Percentiles rank a stretch among this genome's conserved stretches.
These are phyloP conservation scores for Parnassius apollo DNA, from an alignment of 2,888 invertebrate genomes.

Conservation along the genomic window DNA sequence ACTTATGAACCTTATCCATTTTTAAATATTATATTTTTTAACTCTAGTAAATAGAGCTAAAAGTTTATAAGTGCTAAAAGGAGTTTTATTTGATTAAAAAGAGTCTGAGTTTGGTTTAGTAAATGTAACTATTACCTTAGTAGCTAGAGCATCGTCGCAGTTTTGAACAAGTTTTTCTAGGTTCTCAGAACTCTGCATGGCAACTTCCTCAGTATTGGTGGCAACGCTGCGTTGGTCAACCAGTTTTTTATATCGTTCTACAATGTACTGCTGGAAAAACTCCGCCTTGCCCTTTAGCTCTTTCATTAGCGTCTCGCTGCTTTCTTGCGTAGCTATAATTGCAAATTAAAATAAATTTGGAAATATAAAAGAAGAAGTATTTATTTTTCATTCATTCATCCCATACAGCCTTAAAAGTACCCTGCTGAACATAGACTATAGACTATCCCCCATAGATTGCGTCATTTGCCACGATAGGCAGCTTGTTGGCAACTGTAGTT, in stretches of 20 bases:
- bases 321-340: conserved; percentile 69
- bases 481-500: no score
- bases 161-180: conserved; percentile 51
- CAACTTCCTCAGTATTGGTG: conserved; percentile 54
- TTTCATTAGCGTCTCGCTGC: conserved; percentile 80
- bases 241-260: conserved; percentile 72
- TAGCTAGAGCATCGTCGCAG: conserved; percentile 53
- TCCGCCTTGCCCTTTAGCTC: conserved; percentile 83
- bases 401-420: neutral
- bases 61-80: no score
- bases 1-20: no score
- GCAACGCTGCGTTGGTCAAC: conserved; percentile 55
- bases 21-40: no score
- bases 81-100: no score
- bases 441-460: no score
- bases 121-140: conserved; percentile 43
- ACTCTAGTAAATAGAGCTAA: no score
- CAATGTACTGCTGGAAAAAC: conserved; percentile 84
- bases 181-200: conserved; percentile 24
- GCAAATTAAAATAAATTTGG: neutral
- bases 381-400: neutral
- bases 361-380: conserved; percentile 9
- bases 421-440: neutral
- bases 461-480: neutral
- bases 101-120: no score